Evolutionary conservation across 2,797 vertebrate genomes (phyloP).

Genomic region (Trachurus trachurus): DNA sequence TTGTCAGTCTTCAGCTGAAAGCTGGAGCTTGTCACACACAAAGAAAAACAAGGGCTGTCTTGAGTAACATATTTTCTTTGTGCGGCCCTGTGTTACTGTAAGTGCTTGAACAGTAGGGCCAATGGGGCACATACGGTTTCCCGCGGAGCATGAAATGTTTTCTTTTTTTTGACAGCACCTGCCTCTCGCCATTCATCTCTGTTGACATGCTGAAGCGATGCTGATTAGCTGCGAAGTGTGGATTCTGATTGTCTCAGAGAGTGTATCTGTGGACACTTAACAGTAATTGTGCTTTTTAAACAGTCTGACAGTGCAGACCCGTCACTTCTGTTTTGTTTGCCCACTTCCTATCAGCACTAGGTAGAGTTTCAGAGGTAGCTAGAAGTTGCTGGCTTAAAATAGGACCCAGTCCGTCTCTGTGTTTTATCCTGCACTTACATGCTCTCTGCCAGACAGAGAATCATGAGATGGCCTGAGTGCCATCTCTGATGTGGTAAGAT

Average conservation of each 20-base stretch:
- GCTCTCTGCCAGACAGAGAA: slow-evolving; percentile 39
- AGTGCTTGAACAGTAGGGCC: slow-evolving; percentile 13
- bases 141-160: slow-evolving; percentile 36
- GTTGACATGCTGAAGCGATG: slow-evolving; percentile 32
- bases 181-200: slow-evolving; percentile 35
- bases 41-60: slow-evolving; percentile 41
- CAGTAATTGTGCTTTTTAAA: slow-evolving; percentile 49
- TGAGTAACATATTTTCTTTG: slow-evolving; percentile 33
- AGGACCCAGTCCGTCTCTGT: slow-evolving; percentile 29
- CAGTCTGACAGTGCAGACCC: slow-evolving; percentile 40
- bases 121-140: slow-evolving; percentile 9
- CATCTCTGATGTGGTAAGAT: slow-evolving; percentile 58
- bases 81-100: slow-evolving; percentile 21
- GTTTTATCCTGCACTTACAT: slow-evolving; percentile 50
- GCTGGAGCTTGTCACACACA: slow-evolving; percentile 18
- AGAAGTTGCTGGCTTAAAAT: slow-evolving; percentile 48
- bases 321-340: slow-evolving; percentile 47
- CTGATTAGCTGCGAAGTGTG: slow-evolving; percentile 46
- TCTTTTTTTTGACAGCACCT: slow-evolving; percentile 58
- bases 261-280: slow-evolving; percentile 32
- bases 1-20: slow-evolving; percentile 48
- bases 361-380: slow-evolving; percentile 51
- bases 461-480: too few species aligned
- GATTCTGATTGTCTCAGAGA: not conserved
- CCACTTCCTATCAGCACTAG: slow-evolving; percentile 30